A percentile compares a stretch with the other conserved stretches of the same genome.
phyloP scores from a whole-genome alignment of 2,113 vertebrate species.

The Paedocypris sp. region DNA sequence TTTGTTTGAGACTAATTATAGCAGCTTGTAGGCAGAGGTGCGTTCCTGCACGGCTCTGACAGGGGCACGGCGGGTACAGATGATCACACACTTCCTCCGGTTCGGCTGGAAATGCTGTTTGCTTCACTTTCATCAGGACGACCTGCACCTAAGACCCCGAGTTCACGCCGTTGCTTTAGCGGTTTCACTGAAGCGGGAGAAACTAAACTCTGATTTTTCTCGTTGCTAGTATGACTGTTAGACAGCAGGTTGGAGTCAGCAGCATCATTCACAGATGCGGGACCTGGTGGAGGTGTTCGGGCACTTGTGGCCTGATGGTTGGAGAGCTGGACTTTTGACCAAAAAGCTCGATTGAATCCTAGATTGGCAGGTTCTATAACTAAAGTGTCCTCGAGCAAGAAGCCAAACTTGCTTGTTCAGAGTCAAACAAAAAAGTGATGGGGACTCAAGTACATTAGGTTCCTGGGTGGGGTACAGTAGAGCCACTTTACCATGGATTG shows the following conservation, averaged over 20 bases:
- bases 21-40: slow-evolving; percentile 32
- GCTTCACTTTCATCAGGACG: slow-evolving; percentile 24
- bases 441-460: too few species aligned
- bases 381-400: too few species aligned
- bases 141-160: slow-evolving; percentile 15
- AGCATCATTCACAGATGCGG: neutral
- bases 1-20: slow-evolving; percentile 37
- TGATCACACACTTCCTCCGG: slow-evolving; percentile 24
- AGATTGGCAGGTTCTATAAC: too few species aligned
- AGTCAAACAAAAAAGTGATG: too few species aligned
- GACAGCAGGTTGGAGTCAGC: neutral
- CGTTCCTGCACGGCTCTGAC: slow-evolving; percentile 10
- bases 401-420: too few species aligned
- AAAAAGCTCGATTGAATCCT: too few species aligned
- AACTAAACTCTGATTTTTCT: slow-evolving; percentile 7
- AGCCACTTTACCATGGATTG: too few species aligned
- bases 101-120: slow-evolving; percentile 19
- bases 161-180: slow-evolving; percentile 14
- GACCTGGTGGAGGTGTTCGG: too few species aligned
- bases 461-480: too few species aligned
- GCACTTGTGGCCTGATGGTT: too few species aligned
- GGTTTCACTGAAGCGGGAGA: neutral
- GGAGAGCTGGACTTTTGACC: too few species aligned
- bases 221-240: neutral
- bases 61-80: slow-evolving; percentile 20